These are phyloP conservation scores for Oncorhynchus clarkii DNA, from an alignment of 2,113 vertebrate genomes.

Conservation along the genomic window DNA sequence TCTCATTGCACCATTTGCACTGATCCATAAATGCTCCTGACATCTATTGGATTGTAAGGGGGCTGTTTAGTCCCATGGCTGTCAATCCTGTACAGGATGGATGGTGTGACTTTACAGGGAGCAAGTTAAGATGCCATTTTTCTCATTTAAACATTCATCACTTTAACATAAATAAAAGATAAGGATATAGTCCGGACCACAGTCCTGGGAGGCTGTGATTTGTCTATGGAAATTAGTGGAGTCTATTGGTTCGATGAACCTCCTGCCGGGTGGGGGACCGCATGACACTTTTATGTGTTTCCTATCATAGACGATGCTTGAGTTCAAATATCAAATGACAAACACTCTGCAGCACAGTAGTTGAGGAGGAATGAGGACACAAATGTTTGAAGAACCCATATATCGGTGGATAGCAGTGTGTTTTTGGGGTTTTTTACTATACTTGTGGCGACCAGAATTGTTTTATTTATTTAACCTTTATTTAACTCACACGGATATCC, in stretches of 20 bases:
- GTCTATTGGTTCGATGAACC: constrained; percentile 14
- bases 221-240: constrained; percentile 22
- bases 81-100: constrained; percentile 12
- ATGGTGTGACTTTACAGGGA: not conserved
- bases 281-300: constrained; percentile 16
- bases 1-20: not conserved
- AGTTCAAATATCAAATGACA: constrained; percentile 15
- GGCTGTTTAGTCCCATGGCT: constrained; percentile 10
- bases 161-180: constrained; percentile 22
- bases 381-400: too few species aligned
- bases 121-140: constrained; percentile 3
- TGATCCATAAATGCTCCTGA: constrained; percentile 16
- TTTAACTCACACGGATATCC: too few species aligned
- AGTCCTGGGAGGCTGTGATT: constrained; percentile 14
- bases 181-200: not conserved
- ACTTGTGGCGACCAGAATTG: too few species aligned
- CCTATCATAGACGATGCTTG: constrained; percentile 10
- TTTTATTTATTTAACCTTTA: too few species aligned
- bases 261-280: not conserved
- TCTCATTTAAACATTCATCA: constrained; percentile 21
- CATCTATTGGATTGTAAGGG: constrained; percentile 16
- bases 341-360: not conserved
- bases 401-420: too few species aligned
- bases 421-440: too few species aligned
- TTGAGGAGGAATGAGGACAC: not conserved